phyloP scores from a whole-genome alignment of 2,113 vertebrate genomes.

The Macaca mulatta region DNA sequence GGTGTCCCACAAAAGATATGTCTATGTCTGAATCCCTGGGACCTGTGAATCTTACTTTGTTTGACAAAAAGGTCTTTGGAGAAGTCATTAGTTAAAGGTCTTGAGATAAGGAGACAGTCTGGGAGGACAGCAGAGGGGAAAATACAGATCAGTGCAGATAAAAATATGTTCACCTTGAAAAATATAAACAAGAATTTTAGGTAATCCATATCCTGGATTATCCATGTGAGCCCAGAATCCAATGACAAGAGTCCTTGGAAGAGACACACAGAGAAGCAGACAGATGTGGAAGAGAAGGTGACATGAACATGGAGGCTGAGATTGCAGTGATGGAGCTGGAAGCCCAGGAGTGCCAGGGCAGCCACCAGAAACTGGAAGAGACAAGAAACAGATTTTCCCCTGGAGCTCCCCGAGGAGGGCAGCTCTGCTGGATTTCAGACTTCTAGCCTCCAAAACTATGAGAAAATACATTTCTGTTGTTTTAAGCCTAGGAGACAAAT shows the following conservation, averaged over 20 bases:
- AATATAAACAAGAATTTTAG: neutral
- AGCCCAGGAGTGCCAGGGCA: neutral
- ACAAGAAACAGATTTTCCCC: neutral
- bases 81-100: neutral
- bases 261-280: neutral
- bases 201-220: neutral
- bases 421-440: neutral
- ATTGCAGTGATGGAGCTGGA: neutral
- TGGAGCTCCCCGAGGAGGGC: rapidly evolving
- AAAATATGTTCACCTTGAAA: slow-evolving; percentile 19
- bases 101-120: neutral
- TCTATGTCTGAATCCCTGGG: neutral
- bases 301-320: neutral
- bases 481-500: neutral
- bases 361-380: neutral
- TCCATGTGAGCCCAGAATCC: neutral
- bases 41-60: neutral
- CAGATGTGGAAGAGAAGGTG: neutral
- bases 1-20: neutral
- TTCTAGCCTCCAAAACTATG: neutral
- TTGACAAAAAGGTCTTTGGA: neutral
- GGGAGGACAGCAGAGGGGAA: neutral
- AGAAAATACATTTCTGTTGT: neutral
- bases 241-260: neutral
- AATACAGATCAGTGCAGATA: neutral